Conservation (phyloP, 2,888 invertebrate genomes). For the Lypha dubia region DNA sequence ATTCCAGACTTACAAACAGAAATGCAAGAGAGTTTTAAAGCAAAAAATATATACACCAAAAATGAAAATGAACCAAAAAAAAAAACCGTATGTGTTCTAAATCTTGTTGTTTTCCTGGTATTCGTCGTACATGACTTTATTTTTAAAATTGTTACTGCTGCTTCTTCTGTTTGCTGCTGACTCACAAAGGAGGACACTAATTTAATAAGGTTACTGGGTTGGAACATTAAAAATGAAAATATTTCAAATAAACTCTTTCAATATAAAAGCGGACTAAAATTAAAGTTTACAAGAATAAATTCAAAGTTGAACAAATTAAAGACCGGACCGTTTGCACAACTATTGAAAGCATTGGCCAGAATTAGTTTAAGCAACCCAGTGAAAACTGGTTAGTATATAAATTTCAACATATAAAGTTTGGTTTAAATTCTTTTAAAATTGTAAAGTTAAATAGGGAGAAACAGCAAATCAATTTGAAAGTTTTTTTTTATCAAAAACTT, state of each 20-base stretch:
- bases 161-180: conserved; percentile 30
- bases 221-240: conserved; percentile 68
- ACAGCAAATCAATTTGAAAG: neutral
- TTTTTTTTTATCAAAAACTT: neutral
- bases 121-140: conserved; percentile 41
- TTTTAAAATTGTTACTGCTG: conserved; percentile 25
- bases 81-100: conserved; percentile 64
- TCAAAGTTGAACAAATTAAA: conserved; percentile 33
- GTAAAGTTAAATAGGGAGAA: neutral
- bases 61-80: conserved; percentile 17
- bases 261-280: conserved; percentile 2
- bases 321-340: conserved; percentile 24
- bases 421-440: neutral
- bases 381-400: neutral
- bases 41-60: neutral
- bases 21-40: conserved; percentile 10
- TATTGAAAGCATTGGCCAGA: neutral
- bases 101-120: conserved; percentile 61
- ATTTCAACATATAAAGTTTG: neutral
- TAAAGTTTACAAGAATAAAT: conserved; percentile 43
- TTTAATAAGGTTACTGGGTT: conserved; percentile 73
- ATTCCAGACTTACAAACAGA: conserved; percentile 35
- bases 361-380: conserved; percentile 9
- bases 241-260: conserved; percentile 50
- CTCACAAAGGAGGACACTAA: conserved; percentile 67